Evolutionary conservation across 2,797 vertebrate species (phyloP), one percentile per base, ranked within the genome.

Genomic region (Centroberyx gerrardi): DNA sequence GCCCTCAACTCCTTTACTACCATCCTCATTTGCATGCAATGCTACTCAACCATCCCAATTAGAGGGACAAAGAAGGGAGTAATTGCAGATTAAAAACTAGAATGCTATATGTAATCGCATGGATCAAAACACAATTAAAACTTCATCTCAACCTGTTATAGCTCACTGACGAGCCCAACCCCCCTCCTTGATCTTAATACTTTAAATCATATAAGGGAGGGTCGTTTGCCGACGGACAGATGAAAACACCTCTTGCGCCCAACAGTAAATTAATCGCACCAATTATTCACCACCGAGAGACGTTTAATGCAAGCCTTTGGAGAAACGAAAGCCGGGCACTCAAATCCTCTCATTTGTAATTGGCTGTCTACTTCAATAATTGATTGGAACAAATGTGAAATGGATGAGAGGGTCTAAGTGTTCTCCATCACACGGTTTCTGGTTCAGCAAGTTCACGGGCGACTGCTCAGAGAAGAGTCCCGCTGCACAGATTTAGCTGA

Each of bases 371-470:
- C 93, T 95, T 95, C 92, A 95, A 96, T 95, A 96, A 96, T 95
- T 95, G 95, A 96, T 96, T 95, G 93, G 94, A 95, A 94, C 94
- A 95, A 95, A 96, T 95, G 94, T 92, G 93, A 95, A 95, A 94
- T 95, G 94, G 95, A 94, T 94, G 94, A 95, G 94, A 94, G 92
- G 92, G 91, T 92, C 92, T 95, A 93, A 93, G 92, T 94, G 94
- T 95, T 93, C 94, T 94, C 95, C 93, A 95, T 95, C 93, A 94
- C 91, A 92, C 73, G 90, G 80, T 88, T 90, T 90, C 90, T 89
- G 87, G 89, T 93, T 92, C 88, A 91, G 88, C 80, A 88, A 85
- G 84, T 91, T 92, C 90, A 90, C 70, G 68, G 84, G 74, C 81
- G 78, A 90, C 84, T 87, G 87, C 88, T 91, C 82, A 77, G 82